Evolutionary conservation across 2,113 vertebrate genomes (phyloP).

Genomic region (western clawed frog (Xenopus tropicalis)): UCB_Xtro_10.0 CM004449.2:19259001-19259500

Average conservation of each 20-base stretch:
- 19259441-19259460: conserved; percentile 17
- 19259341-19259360: conserved; percentile 14
- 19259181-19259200: background rate
- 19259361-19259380: conserved; percentile 4
- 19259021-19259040: too few relatives aligned
- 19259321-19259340: conserved; percentile 17
- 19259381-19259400: conserved; percentile 20
- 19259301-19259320: conserved; percentile 34
- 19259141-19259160: too few relatives aligned
- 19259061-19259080: too few relatives aligned
- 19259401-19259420: conserved; percentile 30
- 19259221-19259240: background rate
- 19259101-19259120: too few relatives aligned
- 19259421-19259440: conserved; percentile 32
- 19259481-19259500: conserved; percentile 23
- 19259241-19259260: conserved; percentile 26
- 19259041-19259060: too few relatives aligned
- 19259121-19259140: too few relatives aligned
- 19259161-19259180: too few relatives aligned
- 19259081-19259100: too few relatives aligned
- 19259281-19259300: conserved; percentile 35
- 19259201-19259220: background rate
- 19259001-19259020: too few relatives aligned
- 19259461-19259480: conserved; percentile 23
- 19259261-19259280: conserved; percentile 46